Percentiles rank a stretch among this genome's conserved stretches.
phyloP scores from a whole-genome alignment of 2,113 vertebrate genomes.

The Pycnonotus jocosus region DNA sequence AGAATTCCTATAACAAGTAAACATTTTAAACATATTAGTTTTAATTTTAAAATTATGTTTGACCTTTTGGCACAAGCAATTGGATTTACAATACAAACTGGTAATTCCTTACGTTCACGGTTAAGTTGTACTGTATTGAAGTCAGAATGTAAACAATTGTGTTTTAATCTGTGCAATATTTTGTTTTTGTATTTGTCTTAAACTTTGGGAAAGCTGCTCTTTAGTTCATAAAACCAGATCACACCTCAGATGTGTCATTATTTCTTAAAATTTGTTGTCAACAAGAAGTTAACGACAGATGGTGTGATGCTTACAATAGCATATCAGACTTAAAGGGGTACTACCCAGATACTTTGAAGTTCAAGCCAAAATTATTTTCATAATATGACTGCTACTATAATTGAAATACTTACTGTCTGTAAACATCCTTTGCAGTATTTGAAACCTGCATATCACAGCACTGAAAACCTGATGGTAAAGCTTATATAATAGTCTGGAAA shows the following conservation, averaged over 20 bases:
- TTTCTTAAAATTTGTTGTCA: slow-evolving; percentile 9
- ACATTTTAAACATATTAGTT: neutral
- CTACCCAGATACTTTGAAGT: neutral
- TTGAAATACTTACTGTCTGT: neutral
- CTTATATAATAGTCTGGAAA: neutral
- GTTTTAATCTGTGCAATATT: slow-evolving; percentile 64
- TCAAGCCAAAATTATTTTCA: neutral
- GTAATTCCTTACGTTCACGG: neutral
- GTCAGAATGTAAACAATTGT: slow-evolving; percentile 60
- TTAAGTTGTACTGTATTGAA: slow-evolving; percentile 32
- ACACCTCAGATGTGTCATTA: neutral
- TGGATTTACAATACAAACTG: neutral
- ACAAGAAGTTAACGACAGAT: neutral
- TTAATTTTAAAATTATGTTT: neutral
- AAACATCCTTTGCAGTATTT: neutral
- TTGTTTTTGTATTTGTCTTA: slow-evolving; percentile 52
- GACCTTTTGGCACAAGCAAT: slow-evolving; percentile 6
- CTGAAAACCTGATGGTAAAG: neutral
- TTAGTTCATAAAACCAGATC: slow-evolving; percentile 32
- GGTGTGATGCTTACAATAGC: neutral
- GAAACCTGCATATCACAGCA: neutral
- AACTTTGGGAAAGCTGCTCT: slow-evolving; percentile 60
- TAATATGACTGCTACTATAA: neutral
- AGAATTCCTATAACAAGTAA: neutral
- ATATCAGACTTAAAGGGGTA: neutral